These are phyloP conservation scores for Scleropages formosus DNA, from an alignment of 2,797 vertebrate species.

Conservation along the genomic window DNA sequence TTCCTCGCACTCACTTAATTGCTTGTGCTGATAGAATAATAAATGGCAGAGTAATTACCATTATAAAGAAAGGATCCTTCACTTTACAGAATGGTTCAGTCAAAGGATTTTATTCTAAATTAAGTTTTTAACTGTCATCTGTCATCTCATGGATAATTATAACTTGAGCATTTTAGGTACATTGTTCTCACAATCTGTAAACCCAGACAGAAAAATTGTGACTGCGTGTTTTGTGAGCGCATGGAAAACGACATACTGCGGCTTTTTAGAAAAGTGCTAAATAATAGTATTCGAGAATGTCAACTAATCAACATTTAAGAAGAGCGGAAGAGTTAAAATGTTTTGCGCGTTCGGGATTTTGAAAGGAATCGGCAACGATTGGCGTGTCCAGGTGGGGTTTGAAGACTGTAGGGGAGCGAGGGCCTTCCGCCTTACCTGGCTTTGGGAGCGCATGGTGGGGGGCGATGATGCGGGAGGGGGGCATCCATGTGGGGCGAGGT, in stretches of 20 bases:
- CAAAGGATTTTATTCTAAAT: slow-evolving; percentile 99
- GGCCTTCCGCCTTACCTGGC: too few species aligned
- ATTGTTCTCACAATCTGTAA: slow-evolving; percentile 82
- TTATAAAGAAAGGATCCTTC: slow-evolving; percentile 99
- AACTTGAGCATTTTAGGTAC: slow-evolving; percentile 97
- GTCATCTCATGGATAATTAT: slow-evolving; percentile 99
- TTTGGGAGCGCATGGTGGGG: too few species aligned
- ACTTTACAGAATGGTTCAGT: slow-evolving; percentile 99
- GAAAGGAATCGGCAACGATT: too few species aligned
- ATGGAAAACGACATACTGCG: slow-evolving; percentile 57
- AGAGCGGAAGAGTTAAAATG: slow-evolving; percentile 65
- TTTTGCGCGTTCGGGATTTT: slow-evolving; percentile 47
- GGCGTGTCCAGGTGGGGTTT: too few species aligned
- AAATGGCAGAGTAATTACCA: slow-evolving; percentile 99
- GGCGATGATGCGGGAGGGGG: too few species aligned
- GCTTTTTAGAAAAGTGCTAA: slow-evolving; percentile 73
- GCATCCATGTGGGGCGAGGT: neutral
- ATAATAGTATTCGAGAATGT: slow-evolving; percentile 66
- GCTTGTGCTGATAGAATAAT: slow-evolving; percentile 99
- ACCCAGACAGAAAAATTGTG: slow-evolving; percentile 76
- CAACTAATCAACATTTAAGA: slow-evolving; percentile 69
- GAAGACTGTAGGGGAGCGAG: too few species aligned
- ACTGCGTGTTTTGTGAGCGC: slow-evolving; percentile 62
- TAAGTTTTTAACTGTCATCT: slow-evolving; percentile 99
- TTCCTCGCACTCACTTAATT: slow-evolving; percentile 99